Evolutionary conservation across 2,888 invertebrate genomes (phyloP).

Genomic region (Plutella xylostella): DNA sequence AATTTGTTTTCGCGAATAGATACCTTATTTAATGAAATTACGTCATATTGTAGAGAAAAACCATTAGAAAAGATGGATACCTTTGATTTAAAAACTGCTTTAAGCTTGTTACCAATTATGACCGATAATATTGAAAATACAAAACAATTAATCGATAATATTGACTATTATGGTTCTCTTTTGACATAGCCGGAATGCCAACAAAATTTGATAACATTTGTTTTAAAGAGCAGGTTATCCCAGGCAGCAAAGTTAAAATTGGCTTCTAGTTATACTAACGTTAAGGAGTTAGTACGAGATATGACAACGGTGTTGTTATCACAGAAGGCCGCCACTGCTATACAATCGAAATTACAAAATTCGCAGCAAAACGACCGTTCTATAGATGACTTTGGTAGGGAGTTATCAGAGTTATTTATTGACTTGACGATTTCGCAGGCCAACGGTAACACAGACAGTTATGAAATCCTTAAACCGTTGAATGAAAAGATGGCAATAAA

Average conservation of each 20-base stretch:
- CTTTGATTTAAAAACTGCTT: constrained; percentile 4
- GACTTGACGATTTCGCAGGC: constrained; percentile 1
- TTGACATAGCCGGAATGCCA: not conserved
- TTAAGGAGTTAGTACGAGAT: not conserved
- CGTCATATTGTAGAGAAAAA: not conserved
- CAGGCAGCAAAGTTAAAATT: not conserved
- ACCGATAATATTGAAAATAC: not conserved
- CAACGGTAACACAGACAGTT: not conserved
- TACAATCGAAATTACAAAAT: not conserved
- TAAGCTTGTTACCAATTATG: constrained; percentile 1
- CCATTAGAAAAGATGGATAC: not conserved
- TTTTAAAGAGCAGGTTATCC: not conserved
- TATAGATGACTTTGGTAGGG: not conserved
- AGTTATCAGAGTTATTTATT: not conserved
- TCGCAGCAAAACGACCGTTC: not conserved
- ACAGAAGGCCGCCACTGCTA: not conserved
- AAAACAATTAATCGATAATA: not conserved
- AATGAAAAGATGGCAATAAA: not conserved
- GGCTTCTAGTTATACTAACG: not conserved
- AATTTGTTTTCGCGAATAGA: too few species aligned
- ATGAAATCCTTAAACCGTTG: not conserved
- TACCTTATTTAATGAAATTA: not conserved
- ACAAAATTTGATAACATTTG: not conserved
- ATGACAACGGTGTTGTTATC: not conserved
- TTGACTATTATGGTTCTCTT: not conserved